Percentiles rank a stretch among this genome's conserved stretches.
phyloP scores from a whole-genome alignment of 2,888 invertebrate species.

The Hecatera dysodea region DNA sequence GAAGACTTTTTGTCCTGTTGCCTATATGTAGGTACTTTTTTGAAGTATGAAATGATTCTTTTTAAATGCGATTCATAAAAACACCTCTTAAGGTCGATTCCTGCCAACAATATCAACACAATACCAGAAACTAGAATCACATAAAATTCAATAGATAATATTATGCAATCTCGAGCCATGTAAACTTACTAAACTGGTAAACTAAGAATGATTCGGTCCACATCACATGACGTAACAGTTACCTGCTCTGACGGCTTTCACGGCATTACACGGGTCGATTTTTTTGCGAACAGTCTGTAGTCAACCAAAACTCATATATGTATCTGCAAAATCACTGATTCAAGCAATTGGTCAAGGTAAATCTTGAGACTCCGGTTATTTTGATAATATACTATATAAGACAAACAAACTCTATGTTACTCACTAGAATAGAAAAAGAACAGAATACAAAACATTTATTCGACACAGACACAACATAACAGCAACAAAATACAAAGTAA shows the following conservation, averaged over 20 bases:
- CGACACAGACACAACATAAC: no score
- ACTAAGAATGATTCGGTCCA: slow-evolving; percentile 8
- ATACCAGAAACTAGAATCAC: background rate
- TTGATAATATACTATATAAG: no score
- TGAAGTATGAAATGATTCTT: background rate
- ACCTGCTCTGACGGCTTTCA: slow-evolving; percentile 6
- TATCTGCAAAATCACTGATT: no score
- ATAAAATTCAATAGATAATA: background rate
- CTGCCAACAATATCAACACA: background rate
- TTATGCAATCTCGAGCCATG: background rate
- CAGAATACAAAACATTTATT: no score
- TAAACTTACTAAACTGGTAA: slow-evolving; percentile 3
- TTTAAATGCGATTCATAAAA: background rate
- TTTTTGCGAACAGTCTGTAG: background rate
- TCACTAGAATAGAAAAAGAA: no score
- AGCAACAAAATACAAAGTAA: no score
- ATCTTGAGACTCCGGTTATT: background rate
- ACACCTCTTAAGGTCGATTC: background rate
- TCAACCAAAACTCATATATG: background rate
- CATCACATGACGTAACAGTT: background rate
- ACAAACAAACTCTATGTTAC: no score
- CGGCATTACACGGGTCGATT: background rate
- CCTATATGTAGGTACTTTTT: background rate
- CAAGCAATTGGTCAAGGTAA: background rate
- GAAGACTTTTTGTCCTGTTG: no score